phyloP scores from a whole-genome alignment of 2,888 invertebrate genomes.

The Melangyna quadrimaculata region DNA sequence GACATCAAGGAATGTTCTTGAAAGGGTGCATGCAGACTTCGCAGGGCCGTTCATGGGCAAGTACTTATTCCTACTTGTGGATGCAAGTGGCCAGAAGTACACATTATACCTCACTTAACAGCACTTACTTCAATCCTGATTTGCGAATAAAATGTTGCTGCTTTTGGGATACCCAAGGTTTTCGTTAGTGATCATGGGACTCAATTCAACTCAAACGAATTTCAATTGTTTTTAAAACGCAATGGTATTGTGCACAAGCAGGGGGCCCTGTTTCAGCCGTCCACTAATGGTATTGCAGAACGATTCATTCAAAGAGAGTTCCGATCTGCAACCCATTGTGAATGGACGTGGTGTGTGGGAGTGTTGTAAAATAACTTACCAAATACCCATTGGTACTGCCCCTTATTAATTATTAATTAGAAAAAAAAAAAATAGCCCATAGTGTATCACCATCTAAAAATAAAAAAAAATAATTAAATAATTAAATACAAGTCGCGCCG shows the following conservation, averaged over 20 bases:
- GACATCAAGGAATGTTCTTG: constrained; percentile 43
- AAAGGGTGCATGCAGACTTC: constrained; percentile 72
- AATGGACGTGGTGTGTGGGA: no score
- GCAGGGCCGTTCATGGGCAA: no score
- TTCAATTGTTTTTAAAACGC: no score
- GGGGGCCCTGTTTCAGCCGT: constrained; percentile 8
- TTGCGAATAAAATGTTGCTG: constrained; percentile 59
- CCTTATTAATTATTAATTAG: no score
- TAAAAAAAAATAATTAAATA: no score
- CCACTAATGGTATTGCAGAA: constrained; percentile 7
- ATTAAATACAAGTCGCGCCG: no score
- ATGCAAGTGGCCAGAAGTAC: constrained; percentile 73
- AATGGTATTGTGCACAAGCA: constrained; percentile 47
- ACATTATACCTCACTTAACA: constrained; percentile 58
- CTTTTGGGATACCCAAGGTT: constrained; percentile 53
- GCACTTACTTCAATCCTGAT: constrained; percentile 61
- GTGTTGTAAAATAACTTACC: no score
- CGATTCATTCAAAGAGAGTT: constrained; percentile 12
- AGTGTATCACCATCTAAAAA: no score
- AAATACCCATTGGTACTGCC: constrained; percentile 3
- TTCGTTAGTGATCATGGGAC: constrained; percentile 60
- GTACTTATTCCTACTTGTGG: no score
- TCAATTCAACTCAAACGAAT: constrained; percentile 65
- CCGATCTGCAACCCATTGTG: no score
- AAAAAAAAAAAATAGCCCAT: no score